Conservation (phyloP, 2,113 vertebrate species). For the Scomber colias region DNA sequence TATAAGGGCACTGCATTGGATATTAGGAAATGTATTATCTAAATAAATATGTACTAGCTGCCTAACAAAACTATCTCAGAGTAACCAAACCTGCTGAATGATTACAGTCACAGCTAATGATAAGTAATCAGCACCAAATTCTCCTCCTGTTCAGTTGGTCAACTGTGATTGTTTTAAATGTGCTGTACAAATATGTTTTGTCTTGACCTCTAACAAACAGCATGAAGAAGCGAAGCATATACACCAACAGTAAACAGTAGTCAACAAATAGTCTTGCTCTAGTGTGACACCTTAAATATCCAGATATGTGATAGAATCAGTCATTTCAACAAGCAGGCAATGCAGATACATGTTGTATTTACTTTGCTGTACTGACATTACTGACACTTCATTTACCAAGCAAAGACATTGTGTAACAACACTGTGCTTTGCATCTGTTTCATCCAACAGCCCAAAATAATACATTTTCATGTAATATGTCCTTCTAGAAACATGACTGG, state of each 20-base stretch:
- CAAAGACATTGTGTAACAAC: neutral
- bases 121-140: conserved; percentile 23
- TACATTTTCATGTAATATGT: neutral
- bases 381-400: neutral
- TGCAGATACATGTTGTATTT: neutral
- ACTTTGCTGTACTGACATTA: neutral
- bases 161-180: too few relatives aligned
- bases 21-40: neutral
- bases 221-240: neutral
- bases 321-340: neutral
- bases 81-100: neutral
- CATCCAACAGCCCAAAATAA: too few relatives aligned
- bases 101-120: conserved; percentile 9
- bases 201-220: neutral
- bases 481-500: conserved; percentile 92
- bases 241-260: neutral
- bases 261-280: neutral
- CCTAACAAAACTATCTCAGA: neutral
- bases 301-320: neutral
- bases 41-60: neutral
- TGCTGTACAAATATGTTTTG: too few relatives aligned
- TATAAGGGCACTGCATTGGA: neutral
- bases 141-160: too few relatives aligned
- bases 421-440: neutral
- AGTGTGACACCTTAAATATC: neutral